phyloP scores from a whole-genome alignment of 2,797 vertebrate genomes.

The Acridotheres tristis region DNA sequence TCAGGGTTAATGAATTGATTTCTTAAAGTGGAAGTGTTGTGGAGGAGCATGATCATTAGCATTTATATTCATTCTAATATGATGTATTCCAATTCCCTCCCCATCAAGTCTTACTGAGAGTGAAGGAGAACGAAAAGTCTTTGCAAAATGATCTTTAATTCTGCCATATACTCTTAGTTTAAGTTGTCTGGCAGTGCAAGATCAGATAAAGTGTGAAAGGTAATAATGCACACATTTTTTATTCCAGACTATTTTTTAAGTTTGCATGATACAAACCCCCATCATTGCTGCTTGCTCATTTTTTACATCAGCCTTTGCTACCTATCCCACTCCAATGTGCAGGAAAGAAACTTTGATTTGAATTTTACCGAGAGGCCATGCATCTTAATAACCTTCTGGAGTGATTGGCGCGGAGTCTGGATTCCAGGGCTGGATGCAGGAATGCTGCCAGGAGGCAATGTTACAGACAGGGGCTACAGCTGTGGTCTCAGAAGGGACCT shows the following conservation, averaged over 20 bases:
- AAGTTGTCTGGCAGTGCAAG: not conserved
- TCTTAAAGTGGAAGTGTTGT: not conserved
- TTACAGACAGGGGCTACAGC: not conserved
- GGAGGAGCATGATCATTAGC: not conserved
- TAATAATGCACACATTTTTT: not conserved
- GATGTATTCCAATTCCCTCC: not conserved
- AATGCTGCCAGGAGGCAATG: not conserved
- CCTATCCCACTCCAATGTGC: not conserved
- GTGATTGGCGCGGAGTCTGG: not conserved
- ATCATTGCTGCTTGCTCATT: not conserved
- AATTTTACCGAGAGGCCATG: not conserved
- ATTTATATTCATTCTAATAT: not conserved
- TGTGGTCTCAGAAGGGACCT: not conserved
- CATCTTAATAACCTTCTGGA: not conserved
- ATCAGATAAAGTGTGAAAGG: not conserved
- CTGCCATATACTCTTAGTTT: not conserved
- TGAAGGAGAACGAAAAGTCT: not conserved
- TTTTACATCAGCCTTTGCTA: not conserved
- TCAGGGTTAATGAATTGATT: constrained; percentile 35
- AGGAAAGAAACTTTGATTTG: not conserved
- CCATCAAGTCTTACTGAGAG: not conserved
- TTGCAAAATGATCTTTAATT: not conserved
- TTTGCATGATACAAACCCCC: not conserved
- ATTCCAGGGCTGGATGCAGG: not conserved
- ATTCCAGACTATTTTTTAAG: not conserved